Evolutionary conservation across 2,888 invertebrate species (phyloP), one percentile per base, ranked within the genome.

Genomic region (Carabus problematicus): DNA sequence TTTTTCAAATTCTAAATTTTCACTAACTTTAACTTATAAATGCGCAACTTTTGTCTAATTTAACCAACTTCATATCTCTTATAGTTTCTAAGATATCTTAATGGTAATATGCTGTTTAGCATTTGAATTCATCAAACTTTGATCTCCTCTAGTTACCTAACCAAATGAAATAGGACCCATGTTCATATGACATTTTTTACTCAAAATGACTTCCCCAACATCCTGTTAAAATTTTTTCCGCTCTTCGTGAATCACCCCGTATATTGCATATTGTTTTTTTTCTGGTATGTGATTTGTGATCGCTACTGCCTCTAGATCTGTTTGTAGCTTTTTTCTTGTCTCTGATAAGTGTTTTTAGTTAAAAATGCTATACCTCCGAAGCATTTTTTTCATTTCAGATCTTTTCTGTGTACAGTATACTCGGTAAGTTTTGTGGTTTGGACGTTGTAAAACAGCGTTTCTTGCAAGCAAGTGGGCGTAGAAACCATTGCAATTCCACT

Each of bases 351-450:
- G 41, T 1, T 12, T 16, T 40, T 52, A 9, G 41, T 54, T 54
- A 7, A 9, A 8, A 9, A 8, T 9, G 9, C 8, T 42, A 42
- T 9, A 8, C 42, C 42, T 42, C 42, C 42, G 9, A 8, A 9
- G 9, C 42, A 42, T 42, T 42, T 42, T 9, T 8, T 9, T 42
- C 42, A 16, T 40, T 14, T 63, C 16, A 40, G 29, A 54, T 54
- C 63, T 54, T 54, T 54, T 54, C 8, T 9, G 43, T 18, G 16
- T 58, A 41, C 12, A 41, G 40, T 11, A 8, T 18, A 19, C 29
- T 55, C n/a, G 7, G 59, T 16, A 14, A 14, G 12, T 42, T 59
- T 59, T 41, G 59, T 43, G 4, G 59, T 11, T 6, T 60, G 9
- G 9, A 45, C 39, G 9, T 8, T 12, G 7, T 45, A 8, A 8